Evolutionary conservation across 2,888 invertebrate species (phyloP), one percentile per base, ranked within the genome.

Genomic region (Frankliniella intonsa): DNA sequence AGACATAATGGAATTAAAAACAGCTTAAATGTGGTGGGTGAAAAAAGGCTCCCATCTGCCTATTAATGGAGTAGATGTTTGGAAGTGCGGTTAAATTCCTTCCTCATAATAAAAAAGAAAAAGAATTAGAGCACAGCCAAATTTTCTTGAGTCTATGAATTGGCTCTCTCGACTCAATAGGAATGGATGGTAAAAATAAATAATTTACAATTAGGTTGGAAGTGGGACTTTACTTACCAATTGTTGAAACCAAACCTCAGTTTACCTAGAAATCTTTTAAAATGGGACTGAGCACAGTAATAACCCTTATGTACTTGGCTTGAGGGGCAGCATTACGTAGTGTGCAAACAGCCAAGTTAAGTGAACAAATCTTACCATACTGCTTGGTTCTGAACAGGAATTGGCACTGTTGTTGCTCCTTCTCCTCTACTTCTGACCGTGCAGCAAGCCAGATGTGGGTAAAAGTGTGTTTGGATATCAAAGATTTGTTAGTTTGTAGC

Each of bases 371-470:
- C 97, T 95, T 95, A 98, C 98, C 97, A 91, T 97, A 98, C 93
- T 97, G 97, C 89, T 97, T 97, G 82, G 99, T 99, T 90, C 96
- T n/a, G 93, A 86, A 97, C 96, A 85, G 96, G 95, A 85, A 97
- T 94, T 19, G 97, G 95, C 69, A 97, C 96, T 22, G 98, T 98
- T 82, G 97, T 96, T 55, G 97, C 97, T 22, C 98, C 98, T 88
- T 97, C 98, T 17, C 98, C 99, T 84, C 95, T 90, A 86, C 95
- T 94, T n/a, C n/a, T 22, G 97, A 97, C 85, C 96, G 91, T 83
- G 98, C 99, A 19, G 98, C 97, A 86, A 99, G 90, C 95, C 98
- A 97, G 86, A 99, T 95, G 90, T 96, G 97, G 91, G n/a, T n/a
- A 99, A 99, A 85, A 97, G 89, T 17, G 98, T 98, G 90, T 98